A percentile compares a stretch with the other conserved stretches of the same genome.
These are phyloP conservation scores for Ochropleura leucogaster DNA, from an alignment of 2,888 invertebrate genomes.

Conservation along the genomic window DNA sequence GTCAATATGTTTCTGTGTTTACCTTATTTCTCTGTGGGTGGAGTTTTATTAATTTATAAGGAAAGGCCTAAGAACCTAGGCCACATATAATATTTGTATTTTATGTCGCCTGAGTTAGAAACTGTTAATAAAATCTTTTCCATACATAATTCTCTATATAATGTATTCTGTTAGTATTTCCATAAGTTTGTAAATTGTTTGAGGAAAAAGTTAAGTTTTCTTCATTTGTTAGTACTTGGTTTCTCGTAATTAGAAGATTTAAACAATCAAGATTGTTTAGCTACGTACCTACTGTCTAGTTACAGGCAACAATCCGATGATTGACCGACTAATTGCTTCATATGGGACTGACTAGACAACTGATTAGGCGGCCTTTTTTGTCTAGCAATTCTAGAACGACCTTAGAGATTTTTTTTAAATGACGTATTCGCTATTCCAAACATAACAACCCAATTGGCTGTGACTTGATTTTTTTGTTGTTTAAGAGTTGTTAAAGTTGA, in stretches of 20 bases:
- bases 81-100: too few species aligned
- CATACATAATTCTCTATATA: background rate
- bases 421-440: slow-evolving; percentile 1
- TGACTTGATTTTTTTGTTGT: background rate
- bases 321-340: slow-evolving; percentile 51
- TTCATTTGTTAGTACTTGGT: background rate
- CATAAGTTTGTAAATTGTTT: background rate
- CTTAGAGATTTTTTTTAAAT: slow-evolving; percentile 40
- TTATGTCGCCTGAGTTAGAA: too few species aligned
- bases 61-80: background rate
- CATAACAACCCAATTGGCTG: background rate
- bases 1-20: slow-evolving; percentile 27
- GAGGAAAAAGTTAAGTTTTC: background rate
- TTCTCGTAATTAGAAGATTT: background rate
- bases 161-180: background rate
- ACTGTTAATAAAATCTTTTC: too few species aligned
- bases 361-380: slow-evolving; percentile 52
- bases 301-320: slow-evolving; percentile 37
- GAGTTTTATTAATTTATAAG: background rate
- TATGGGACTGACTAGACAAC: slow-evolving; percentile 50
- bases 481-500: background rate
- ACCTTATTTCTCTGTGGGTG: background rate
- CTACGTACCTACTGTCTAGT: slow-evolving; percentile 37
- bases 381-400: slow-evolving; percentile 31
- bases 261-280: slow-evolving; percentile 42